Evolutionary conservation across 2,797 vertebrate genomes (phyloP).

Genomic region (Phalloptychus januarius): DNA sequence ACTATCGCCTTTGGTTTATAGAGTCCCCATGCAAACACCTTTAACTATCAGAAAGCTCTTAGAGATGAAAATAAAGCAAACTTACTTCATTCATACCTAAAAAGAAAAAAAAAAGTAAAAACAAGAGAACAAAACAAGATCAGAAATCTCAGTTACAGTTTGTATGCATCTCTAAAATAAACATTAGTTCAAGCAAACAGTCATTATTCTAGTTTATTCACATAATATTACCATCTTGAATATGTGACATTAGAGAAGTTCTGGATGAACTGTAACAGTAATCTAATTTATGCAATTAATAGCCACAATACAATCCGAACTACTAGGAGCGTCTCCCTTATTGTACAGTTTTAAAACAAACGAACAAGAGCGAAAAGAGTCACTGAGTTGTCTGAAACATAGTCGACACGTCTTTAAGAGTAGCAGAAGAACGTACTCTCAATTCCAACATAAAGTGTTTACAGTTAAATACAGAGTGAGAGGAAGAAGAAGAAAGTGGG

Average conservation of each 20-base stretch:
- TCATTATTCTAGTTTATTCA: slow-evolving; percentile 69
- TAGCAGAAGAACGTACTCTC: slow-evolving; percentile 28
- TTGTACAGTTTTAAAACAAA: slow-evolving; percentile 60
- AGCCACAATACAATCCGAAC: slow-evolving; percentile 23
- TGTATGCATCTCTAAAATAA: slow-evolving; percentile 33
- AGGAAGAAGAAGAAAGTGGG: slow-evolving; percentile 60
- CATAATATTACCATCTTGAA: slow-evolving; percentile 68
- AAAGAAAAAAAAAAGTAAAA: slow-evolving; percentile 57
- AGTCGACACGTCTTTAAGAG: slow-evolving; percentile 31
- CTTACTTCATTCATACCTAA: slow-evolving; percentile 87
- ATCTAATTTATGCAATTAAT: slow-evolving; percentile 28
- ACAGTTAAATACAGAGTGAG: slow-evolving; percentile 42
- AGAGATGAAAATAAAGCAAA: slow-evolving; percentile 68
- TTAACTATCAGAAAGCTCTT: slow-evolving; percentile 56
- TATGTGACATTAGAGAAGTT: slow-evolving; percentile 39
- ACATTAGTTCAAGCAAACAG: slow-evolving; percentile 52
- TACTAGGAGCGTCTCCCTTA: slow-evolving; percentile 27
- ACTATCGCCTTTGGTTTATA: slow-evolving; percentile 64
- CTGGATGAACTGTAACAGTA: slow-evolving; percentile 23
- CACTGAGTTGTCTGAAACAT: slow-evolving; percentile 37
- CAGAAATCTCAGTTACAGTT: slow-evolving; percentile 57
- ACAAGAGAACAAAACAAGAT: slow-evolving; percentile 72
- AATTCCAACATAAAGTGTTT: slow-evolving; percentile 37
- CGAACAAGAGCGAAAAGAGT: slow-evolving; percentile 24
- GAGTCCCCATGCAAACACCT: slow-evolving; percentile 74